These are phyloP conservation scores for Alligator mississippiensis DNA, from an alignment of 2,113 vertebrate species.

Conservation along the genomic window DNA sequence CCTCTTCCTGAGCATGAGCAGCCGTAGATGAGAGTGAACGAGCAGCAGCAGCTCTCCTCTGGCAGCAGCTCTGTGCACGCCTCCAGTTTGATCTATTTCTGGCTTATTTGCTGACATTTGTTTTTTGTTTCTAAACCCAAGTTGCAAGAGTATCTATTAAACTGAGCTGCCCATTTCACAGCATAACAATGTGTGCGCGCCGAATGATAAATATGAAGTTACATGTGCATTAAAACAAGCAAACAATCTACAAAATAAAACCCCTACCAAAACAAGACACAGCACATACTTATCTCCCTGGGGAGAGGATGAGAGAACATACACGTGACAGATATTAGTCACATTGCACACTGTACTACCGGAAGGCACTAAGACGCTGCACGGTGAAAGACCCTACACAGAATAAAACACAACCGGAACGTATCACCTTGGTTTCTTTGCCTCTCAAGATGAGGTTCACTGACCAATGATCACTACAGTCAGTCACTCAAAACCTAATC, in stretches of 20 bases:
- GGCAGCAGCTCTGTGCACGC: background rate
- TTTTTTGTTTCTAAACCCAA: accelerated
- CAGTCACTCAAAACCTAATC: background rate
- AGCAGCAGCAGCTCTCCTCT: background rate
- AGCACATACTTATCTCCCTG: background rate
- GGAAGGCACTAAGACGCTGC: too few relatives aligned
- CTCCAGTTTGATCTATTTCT: background rate
- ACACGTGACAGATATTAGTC: background rate
- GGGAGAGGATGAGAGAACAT: background rate
- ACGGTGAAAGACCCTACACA: too few relatives aligned
- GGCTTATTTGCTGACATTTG: background rate
- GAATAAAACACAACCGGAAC: background rate
- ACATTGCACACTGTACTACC: background rate
- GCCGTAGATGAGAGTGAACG: background rate
- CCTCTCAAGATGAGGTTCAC: accelerated
- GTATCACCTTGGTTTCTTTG: background rate
- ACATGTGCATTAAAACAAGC: accelerated
- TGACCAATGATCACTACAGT: accelerated
- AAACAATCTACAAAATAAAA: background rate
- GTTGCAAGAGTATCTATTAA: background rate
- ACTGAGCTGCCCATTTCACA: background rate
- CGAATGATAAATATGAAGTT: too few relatives aligned
- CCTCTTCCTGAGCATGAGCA: background rate
- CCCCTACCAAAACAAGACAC: accelerated
- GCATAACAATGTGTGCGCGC: too few relatives aligned